Conservation (phyloP, 2,113 vertebrate genomes). For the Phalacrocorax pelagicus region DNA sequence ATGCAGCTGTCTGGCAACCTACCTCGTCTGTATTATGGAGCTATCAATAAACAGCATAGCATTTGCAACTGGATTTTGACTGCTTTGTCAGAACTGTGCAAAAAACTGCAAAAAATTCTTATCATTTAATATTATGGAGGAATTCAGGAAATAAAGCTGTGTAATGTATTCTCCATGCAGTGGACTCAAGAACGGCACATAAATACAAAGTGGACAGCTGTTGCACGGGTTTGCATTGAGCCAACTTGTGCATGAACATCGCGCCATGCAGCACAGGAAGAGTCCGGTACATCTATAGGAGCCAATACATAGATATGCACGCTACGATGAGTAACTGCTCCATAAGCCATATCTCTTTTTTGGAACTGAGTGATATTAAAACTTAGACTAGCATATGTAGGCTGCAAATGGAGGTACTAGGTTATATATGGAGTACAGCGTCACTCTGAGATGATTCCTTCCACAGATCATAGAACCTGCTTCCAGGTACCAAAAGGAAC, state of each 20-base stretch:
- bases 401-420: neutral
- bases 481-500: neutral
- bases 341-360: accelerated
- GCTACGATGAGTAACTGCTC: neutral
- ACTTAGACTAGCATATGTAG: accelerated
- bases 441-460: neutral
- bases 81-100: conserved; percentile 23
- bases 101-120: neutral
- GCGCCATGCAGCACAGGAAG: neutral
- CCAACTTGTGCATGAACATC: accelerated
- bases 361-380: neutral
- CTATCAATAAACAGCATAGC: conserved; percentile 69
- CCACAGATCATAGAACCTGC: neutral
- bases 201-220: neutral
- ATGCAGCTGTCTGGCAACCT: conserved; percentile 75
- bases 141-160: neutral
- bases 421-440: neutral
- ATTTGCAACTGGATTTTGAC: conserved; percentile 60
- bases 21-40: conserved; percentile 53
- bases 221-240: neutral
- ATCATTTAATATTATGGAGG: neutral
- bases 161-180: neutral
- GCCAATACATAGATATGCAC: accelerated
- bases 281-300: accelerated
- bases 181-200: neutral